Base-by-base conservation (phyloP, 1,140 invertebrate species). In the Brachionus angularis region DNA sequence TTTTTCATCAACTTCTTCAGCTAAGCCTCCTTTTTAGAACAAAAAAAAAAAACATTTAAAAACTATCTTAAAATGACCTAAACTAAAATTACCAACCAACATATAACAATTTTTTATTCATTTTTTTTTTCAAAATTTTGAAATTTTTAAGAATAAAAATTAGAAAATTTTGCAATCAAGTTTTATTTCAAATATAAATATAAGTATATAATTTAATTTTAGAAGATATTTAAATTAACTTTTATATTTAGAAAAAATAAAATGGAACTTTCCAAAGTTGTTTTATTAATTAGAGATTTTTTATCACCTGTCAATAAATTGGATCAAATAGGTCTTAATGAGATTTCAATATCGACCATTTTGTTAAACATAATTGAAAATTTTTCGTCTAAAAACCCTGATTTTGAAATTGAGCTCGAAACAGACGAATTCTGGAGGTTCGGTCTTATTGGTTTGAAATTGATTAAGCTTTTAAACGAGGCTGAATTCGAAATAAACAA, bases 1-100 rank as follows among this genome's bases (percentile, higher is more conserved):
- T 83, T 97, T 93, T 76, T 97, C 93, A 76, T 94, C 92, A 0
- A 97, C 94, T 85, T 98, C 95, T 77, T 98, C 95, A 0, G 93
- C 90, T 74, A 98, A 84, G 5, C 96, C 95, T 73, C 96, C 89
- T 86, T n/a, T n/a, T n/a, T n/a, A n/a, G n/a, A n/a, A n/a, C n/a
- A 74, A 76, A 79, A 76, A 25, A 79, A 39, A 36, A 80, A 31
- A 10, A 44, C n/a, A 23, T 1, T 0, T 25, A 16, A 3, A 42
- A 61, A 42, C n/a, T n/a, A n/a, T n/a, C n/a, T n/a, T n/a, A n/a
- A n/a, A n/a, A n/a, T n/a, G n/a, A 83, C 77, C 73, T 85, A 42
- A 10, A 42, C 10, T 10, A 42, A 16, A 42, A 16, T 16, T 16
- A 42, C 10, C 16, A 10, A 21, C 64, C 64, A 50, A 70, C 64